A percentile compares a stretch with the other conserved stretches of the same genome.
Conservation (phyloP, 2,888 invertebrate genomes). For the Meiosimyza decipiens region DNA sequence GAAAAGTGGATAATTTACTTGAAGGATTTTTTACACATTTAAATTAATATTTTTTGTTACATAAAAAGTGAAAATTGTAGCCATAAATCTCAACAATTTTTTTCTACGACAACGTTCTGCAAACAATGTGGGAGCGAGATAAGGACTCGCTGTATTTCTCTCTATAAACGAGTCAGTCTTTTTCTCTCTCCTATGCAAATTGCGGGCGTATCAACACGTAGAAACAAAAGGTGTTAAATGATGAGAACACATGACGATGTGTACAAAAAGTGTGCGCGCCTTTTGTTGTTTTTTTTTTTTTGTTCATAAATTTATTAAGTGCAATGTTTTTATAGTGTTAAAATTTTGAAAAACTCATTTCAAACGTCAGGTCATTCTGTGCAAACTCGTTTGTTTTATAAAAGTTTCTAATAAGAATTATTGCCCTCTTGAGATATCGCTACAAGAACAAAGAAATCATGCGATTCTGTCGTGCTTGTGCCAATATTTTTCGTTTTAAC, state of each 20-base stretch:
- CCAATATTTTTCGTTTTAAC: too few species aligned
- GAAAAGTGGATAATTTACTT: not conserved
- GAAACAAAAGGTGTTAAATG: conserved; percentile 29
- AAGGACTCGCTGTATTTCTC: conserved; percentile 66
- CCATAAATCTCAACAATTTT: not conserved
- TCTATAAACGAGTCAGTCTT: conserved; percentile 65
- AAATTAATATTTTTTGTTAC: not conserved
- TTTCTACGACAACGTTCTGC: conserved; percentile 58
- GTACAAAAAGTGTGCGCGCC: conserved; percentile 17
- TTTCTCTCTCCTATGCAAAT: conserved; percentile 69
- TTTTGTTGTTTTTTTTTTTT: too few species aligned
- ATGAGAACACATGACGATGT: not conserved
- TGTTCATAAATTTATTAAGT: too few species aligned
- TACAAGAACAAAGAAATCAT: too few species aligned
- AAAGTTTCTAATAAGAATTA: too few species aligned
- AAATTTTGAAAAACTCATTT: conserved; percentile 32
- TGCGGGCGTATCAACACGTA: conserved; percentile 65
- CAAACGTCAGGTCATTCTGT: not conserved
- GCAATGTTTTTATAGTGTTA: too few species aligned
- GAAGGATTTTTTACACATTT: not conserved
- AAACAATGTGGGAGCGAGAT: conserved; percentile 69
- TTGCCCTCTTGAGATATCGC: too few species aligned
- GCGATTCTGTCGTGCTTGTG: too few species aligned
- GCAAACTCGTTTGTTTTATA: not conserved
- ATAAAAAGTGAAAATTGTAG: conserved; percentile 10